Evolutionary conservation across 1,140 invertebrate species (phyloP).

Genomic region (Calycopis cecrops): DNA sequence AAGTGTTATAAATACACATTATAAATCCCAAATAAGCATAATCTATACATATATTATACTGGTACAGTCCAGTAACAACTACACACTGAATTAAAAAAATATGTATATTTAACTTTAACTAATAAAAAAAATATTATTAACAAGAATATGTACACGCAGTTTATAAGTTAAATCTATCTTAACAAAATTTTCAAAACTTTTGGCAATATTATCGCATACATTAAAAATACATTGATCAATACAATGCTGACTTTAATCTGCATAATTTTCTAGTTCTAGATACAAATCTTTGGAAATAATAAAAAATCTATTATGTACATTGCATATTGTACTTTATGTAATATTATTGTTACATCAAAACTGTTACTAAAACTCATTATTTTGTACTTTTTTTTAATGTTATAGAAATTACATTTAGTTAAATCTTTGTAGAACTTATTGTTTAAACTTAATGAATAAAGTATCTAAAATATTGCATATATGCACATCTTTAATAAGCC

Average conservation of each 20-base stretch:
- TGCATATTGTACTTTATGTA: too few relatives aligned
- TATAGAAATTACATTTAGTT: too few relatives aligned
- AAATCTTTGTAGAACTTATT: too few relatives aligned
- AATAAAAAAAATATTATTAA: neutral
- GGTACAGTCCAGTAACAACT: neutral
- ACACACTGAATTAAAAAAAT: neutral
- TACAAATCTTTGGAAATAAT: neutral
- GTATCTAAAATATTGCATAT: neutral
- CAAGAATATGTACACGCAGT: constrained; percentile 5
- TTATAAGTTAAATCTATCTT: neutral
- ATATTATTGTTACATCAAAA: too few relatives aligned
- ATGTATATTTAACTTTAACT: neutral
- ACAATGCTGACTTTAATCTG: neutral
- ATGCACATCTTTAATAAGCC: neutral
- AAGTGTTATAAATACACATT: neutral
- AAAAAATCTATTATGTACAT: too few relatives aligned
- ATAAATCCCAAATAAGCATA: neutral
- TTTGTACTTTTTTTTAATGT: too few relatives aligned
- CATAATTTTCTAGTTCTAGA: too few relatives aligned
- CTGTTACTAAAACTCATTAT: too few relatives aligned
- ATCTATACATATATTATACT: neutral
- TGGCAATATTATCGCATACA: neutral
- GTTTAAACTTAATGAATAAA: neutral
- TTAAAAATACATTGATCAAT: neutral
- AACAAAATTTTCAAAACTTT: neutral